phyloP scores from a whole-genome alignment of 2,888 invertebrate species.

The Argyresthia albistria region DNA sequence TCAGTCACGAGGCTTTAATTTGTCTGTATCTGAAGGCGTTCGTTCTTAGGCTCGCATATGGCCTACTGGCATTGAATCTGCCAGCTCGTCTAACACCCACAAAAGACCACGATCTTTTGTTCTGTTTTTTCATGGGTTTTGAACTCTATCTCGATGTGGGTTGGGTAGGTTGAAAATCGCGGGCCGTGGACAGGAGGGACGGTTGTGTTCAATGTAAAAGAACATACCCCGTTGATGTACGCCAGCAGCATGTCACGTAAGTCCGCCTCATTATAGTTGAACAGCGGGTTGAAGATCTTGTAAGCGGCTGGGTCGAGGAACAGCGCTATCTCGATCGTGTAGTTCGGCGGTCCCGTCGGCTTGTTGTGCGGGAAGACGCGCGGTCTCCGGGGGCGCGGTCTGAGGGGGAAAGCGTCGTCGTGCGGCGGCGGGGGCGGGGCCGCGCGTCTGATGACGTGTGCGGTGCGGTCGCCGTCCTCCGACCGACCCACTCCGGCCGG shows the following conservation, averaged over 20 bases:
- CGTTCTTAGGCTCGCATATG: no score
- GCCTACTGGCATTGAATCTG: no score
- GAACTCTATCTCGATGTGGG: no score
- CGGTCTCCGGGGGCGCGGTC: conserved; percentile 28
- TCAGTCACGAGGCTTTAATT: no score
- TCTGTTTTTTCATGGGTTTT: no score
- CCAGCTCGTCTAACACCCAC: no score
- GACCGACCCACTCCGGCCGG: conserved; percentile 45
- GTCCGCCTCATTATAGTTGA: conserved; percentile 75
- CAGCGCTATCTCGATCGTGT: conserved; percentile 80
- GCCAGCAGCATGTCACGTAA: conserved; percentile 83
- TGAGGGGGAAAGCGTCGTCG: conserved; percentile 46
- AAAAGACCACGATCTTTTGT: no score
- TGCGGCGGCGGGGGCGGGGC: conserved; percentile 47
- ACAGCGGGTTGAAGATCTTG: conserved; percentile 77
- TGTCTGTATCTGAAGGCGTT: no score
- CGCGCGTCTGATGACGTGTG: conserved; percentile 74
- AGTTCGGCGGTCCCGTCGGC: conserved; percentile 34
- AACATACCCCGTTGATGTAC: conserved; percentile 80
- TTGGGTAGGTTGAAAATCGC: no score
- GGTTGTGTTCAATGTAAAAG: no score
- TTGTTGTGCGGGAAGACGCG: conserved; percentile 27
- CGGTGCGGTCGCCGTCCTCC: conserved; percentile 43
- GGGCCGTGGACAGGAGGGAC: no score
- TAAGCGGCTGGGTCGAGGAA: conserved; percentile 84